Evolutionary conservation across 1,140 invertebrate species (phyloP), one percentile per base, ranked within the genome.

Genomic region (Gyrodactylus bullatarudis): DNA sequence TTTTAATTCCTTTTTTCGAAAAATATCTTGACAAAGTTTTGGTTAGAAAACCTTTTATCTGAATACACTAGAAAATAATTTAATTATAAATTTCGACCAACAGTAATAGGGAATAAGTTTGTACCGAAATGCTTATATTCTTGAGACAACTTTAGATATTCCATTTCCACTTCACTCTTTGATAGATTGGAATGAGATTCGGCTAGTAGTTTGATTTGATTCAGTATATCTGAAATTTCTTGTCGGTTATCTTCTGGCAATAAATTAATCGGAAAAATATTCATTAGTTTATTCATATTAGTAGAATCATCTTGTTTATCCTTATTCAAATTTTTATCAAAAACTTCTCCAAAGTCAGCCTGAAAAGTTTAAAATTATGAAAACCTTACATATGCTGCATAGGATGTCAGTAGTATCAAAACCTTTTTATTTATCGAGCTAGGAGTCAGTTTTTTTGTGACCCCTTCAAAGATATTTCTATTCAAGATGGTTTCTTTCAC

Each of bases 401-500:
- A 54, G 8, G 34, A 54, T n/a, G 34, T 54, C 34, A 54, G n/a
- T 8, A 54, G 34, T 16, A 54, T 54, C 8, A 54, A 8, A 54
- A 54, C n/a, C 34, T 54, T 54, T 54, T 54, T 54, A n/a, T 54
- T 54, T 54, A 54, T 16, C 8, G 34, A 54, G 8, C n/a, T n/a
- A 8, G 34, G 34, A 54, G 8, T n/a, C 8, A 54, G 34, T 54
- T 54, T 54, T 54, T 54, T 54, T n/a, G n/a, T 8, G 34, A n/a
- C n/a, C n/a, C 34, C 34, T 8, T 54, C 34, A 54, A 54, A 54
- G n/a, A 54, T 54, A 54, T 54, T 54, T 54, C n/a, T 54, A n/a
- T 54, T 54, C 34, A 54, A 54, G n/a, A 54, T 54, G 8, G 8
- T 54, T n/a, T 71, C 24, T 71, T 71, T 71, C 23, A 71, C 70